phyloP scores from a whole-genome alignment of 2,888 invertebrate genomes.

The Cylindroiulus punctatus region DNA sequence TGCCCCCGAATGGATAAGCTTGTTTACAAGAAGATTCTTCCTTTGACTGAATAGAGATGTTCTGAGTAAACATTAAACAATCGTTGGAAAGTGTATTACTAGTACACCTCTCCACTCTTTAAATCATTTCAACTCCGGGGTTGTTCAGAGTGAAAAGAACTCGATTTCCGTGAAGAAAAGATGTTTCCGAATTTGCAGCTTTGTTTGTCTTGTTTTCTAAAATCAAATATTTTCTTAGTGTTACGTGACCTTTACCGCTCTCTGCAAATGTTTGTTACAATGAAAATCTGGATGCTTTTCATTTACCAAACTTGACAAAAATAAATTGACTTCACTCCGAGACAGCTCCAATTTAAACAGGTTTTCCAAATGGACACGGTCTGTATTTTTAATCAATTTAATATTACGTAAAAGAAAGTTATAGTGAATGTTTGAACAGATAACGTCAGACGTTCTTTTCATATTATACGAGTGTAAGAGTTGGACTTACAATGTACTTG shows the following conservation, averaged over 20 bases:
- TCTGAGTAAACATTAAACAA: slow-evolving; percentile 8
- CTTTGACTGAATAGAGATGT: neutral
- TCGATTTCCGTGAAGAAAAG: neutral
- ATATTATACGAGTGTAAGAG: too few relatives aligned
- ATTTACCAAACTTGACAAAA: slow-evolving; percentile 4
- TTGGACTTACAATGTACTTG: neutral
- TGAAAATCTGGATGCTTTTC: neutral
- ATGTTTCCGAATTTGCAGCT: neutral
- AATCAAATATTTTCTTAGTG: neutral
- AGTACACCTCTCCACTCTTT: neutral
- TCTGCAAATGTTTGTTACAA: neutral
- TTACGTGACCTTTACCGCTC: neutral
- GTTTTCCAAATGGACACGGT: neutral
- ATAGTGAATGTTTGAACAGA: neutral
- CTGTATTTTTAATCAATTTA: slow-evolving; percentile 33
- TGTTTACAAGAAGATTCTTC: neutral
- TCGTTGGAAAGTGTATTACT: neutral
- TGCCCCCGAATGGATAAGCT: neutral
- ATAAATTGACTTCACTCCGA: neutral
- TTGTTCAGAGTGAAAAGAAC: slow-evolving; percentile 12
- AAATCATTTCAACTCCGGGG: slow-evolving; percentile 10
- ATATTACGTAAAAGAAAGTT: neutral
- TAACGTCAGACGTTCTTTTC: neutral
- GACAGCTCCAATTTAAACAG: neutral
- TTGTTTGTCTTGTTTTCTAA: neutral